These are phyloP conservation scores for Geodia barretti DNA, from an alignment of 37 sponge, comb jelly and placozoan species.

Conservation along the genomic window DNA sequence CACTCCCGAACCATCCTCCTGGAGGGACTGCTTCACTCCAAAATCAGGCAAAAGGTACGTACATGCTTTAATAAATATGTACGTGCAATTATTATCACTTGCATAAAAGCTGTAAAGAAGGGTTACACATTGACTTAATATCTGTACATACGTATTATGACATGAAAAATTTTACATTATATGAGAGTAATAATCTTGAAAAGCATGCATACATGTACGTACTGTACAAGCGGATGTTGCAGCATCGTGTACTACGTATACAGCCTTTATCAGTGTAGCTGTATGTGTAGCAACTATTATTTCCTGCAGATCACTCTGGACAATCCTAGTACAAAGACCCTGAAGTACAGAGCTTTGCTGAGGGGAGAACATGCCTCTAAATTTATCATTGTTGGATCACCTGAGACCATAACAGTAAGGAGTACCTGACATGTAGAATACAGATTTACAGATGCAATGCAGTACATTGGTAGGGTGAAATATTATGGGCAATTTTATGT, in stretches of 20 bases:
- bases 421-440: too few species aligned
- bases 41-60: constrained; percentile 30
- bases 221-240: too few species aligned
- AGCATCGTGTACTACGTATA: too few species aligned
- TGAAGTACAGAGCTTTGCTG: constrained; percentile 50
- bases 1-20: constrained; percentile 17
- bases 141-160: too few species aligned
- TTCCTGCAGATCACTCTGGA: constrained; percentile 58
- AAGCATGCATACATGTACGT: too few species aligned
- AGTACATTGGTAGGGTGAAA: too few species aligned
- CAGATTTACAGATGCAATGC: too few species aligned
- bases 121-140: background rate
- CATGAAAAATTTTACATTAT: too few species aligned
- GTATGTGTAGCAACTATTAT: too few species aligned
- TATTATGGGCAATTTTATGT: too few species aligned
- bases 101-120: background rate
- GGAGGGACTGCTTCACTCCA: constrained; percentile 12
- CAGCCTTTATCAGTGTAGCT: background rate
- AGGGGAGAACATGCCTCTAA: constrained; percentile 36
- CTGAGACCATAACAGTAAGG: constrained; percentile 19
- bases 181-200: too few species aligned
- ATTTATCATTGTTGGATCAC: constrained; percentile 17
- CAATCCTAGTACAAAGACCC: constrained; percentile 59
- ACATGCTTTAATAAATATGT: background rate
- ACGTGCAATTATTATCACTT: background rate